phyloP scores from a whole-genome alignment of 2,113 vertebrate species.

The Ovibos moschatus region DNA sequence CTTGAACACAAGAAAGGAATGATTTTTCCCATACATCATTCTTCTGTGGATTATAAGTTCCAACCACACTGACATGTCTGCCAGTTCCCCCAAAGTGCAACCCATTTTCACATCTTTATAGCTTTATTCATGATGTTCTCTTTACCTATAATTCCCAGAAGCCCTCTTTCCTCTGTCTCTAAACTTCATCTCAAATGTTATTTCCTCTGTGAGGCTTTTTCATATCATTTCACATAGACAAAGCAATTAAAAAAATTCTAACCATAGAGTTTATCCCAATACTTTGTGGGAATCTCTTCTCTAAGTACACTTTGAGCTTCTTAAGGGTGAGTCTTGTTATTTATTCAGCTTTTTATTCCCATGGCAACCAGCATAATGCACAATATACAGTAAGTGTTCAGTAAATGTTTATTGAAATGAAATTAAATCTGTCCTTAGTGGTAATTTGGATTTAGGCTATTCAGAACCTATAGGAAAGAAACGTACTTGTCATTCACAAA shows the following conservation, averaged over 20 bases:
- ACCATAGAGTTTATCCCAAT: neutral
- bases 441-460: constrained; percentile 33
- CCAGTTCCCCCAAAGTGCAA: neutral
- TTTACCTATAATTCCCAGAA: neutral
- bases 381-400: neutral
- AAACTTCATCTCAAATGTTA: constrained; percentile 31
- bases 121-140: neutral
- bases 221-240: neutral
- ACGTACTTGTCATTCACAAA: constrained; percentile 99
- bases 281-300: neutral
- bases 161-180: constrained; percentile 3
- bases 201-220: constrained; percentile 6
- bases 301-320: neutral
- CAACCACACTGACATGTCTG: neutral
- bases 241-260: neutral
- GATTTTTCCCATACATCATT: neutral
- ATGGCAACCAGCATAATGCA: neutral
- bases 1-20: neutral
- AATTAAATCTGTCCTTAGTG: constrained; percentile 26
- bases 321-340: neutral
- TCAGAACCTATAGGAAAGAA: constrained; percentile 30
- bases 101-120: neutral
- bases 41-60: neutral
- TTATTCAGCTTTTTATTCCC: constrained; percentile 27
- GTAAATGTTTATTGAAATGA: constrained; percentile 36